Evolutionary conservation across 1,140 invertebrate genomes (phyloP).

Genomic region (Oryzaephilus surinamensis): DNA sequence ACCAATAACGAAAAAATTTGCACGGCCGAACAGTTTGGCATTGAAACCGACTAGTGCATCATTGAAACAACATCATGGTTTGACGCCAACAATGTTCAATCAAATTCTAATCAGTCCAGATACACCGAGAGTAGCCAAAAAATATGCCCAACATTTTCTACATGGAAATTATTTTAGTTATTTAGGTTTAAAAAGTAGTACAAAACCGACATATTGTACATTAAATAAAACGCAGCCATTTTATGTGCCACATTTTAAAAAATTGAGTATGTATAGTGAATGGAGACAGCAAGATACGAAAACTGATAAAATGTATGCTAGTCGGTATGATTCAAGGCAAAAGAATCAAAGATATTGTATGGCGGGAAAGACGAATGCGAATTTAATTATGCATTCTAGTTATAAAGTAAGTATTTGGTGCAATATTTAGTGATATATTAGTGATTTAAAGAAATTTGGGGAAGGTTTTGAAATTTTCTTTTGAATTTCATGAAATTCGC

Average conservation of each 20-base stretch:
- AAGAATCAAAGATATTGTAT: constrained; percentile 46
- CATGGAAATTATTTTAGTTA: constrained; percentile 91
- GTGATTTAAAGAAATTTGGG: too few relatives aligned
- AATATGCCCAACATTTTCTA: constrained; percentile 76
- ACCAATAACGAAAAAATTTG: constrained; percentile 47
- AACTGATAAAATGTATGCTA: constrained; percentile 30
- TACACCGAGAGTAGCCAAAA: constrained; percentile 76
- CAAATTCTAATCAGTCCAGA: constrained; percentile 76
- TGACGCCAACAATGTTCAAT: constrained; percentile 64
- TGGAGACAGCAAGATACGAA: constrained; percentile 51
- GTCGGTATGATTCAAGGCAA: constrained; percentile 62
- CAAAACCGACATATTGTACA: constrained; percentile 84
- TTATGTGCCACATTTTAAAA: constrained; percentile 83
- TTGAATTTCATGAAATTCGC: too few relatives aligned
- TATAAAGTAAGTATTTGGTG: constrained; percentile 31
- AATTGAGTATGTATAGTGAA: constrained; percentile 95
- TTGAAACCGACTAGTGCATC: constrained; percentile 71
- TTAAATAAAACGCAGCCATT: constrained; percentile 88
- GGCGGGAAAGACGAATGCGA: constrained; percentile 49
- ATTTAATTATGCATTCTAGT: constrained; percentile 59
- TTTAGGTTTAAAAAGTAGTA: constrained; percentile 81
- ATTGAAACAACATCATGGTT: constrained; percentile 64
- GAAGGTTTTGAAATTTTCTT: too few relatives aligned
- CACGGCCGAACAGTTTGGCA: constrained; percentile 66
- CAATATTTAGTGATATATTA: neutral